phyloP scores from a whole-genome alignment of 2,888 invertebrate species.

The Drosophila pseudotakahashii region DNA sequence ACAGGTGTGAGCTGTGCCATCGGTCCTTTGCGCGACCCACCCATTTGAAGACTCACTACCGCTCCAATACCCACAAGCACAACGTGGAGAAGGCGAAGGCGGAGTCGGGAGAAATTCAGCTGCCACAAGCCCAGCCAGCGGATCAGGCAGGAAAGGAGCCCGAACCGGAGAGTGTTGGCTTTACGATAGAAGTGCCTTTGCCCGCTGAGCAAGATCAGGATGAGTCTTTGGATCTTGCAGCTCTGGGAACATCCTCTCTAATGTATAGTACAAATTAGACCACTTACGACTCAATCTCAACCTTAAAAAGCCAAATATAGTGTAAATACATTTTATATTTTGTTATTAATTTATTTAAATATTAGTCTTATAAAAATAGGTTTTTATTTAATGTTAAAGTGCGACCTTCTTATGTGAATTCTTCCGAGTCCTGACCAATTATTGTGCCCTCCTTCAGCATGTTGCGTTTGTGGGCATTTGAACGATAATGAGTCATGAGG shows the following conservation, averaged over 20 bases:
- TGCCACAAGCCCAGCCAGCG: background rate
- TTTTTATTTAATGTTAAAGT: background rate
- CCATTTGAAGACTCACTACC: conserved; percentile 81
- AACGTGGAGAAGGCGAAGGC: conserved; percentile 61
- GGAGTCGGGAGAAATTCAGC: conserved; percentile 7
- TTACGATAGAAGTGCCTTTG: conserved; percentile 37
- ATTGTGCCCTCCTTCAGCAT: conserved; percentile 18
- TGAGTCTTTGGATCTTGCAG: conserved; percentile 17
- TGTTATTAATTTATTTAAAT: background rate
- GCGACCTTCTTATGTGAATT: background rate
- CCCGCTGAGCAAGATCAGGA: conserved; percentile 25
- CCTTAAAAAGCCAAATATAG: conserved; percentile 26
- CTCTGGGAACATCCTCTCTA: conserved; percentile 13
- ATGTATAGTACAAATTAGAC: conserved; percentile 37
- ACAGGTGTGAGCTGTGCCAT: conserved; percentile 80
- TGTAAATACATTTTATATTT: background rate
- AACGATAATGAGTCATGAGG: conserved; percentile 54
- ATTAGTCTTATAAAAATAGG: background rate
- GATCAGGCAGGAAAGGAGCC: background rate
- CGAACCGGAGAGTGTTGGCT: conserved; percentile 14
- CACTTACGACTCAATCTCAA: conserved; percentile 1
- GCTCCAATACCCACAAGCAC: conserved; percentile 82
- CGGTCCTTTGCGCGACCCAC: conserved; percentile 82
- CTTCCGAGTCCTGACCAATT: too few relatives aligned
- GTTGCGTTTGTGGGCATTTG: conserved; percentile 59